Percentiles rank a stretch among this genome's conserved stretches.
Conservation (phyloP, 2,113 vertebrate genomes). For the Corynorhinus townsendii region DNA sequence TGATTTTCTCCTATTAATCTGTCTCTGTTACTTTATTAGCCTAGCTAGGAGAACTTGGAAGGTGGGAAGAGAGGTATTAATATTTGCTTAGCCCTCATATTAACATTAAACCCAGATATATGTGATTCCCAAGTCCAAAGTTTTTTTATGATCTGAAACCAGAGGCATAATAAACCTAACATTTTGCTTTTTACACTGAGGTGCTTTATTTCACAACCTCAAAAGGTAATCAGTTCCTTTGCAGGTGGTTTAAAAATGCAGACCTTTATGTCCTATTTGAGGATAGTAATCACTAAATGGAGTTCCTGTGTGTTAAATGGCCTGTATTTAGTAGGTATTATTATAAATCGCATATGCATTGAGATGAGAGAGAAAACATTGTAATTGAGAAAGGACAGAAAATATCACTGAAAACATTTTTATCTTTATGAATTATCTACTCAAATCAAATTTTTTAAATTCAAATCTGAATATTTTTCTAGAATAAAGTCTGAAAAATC, state of each 20-base stretch:
- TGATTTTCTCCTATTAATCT: background rate
- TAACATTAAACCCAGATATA: background rate
- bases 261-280: background rate
- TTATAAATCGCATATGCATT: background rate
- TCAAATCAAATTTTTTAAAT: background rate
- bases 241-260: background rate
- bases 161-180: background rate
- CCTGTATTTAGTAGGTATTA: background rate
- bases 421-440: background rate
- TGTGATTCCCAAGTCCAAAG: background rate
- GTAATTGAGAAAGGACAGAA: background rate
- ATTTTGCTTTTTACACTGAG: background rate
- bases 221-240: background rate
- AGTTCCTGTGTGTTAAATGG: background rate
- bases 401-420: conserved; percentile 34
- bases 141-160: background rate
- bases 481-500: background rate
- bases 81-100: background rate
- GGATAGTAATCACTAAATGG: background rate
- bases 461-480: background rate
- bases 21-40: background rate
- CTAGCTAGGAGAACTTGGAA: background rate
- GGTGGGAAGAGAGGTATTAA: background rate
- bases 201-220: background rate
- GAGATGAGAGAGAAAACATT: background rate